A percentile compares a stretch with the other conserved stretches of the same genome.
Evolutionary conservation across 2,113 vertebrate species (phyloP).

Genomic region (Aleadryas rufinucha): DNA sequence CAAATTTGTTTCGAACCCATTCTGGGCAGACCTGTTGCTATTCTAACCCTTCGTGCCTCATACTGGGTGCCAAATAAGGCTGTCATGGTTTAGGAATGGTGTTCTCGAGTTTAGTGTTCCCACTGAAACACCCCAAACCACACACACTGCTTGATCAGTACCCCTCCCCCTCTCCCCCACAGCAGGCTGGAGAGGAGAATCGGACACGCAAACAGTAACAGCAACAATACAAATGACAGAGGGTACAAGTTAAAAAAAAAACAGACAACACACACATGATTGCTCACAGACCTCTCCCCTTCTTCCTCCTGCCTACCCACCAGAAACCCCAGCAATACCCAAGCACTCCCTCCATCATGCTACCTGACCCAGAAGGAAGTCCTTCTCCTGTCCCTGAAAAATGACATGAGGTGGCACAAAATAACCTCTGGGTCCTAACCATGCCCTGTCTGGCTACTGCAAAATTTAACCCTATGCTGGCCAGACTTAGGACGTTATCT

Average conservation of each 20-base stretch:
- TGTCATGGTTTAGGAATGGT: not conserved
- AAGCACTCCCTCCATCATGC: not conserved
- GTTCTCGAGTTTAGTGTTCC: not conserved
- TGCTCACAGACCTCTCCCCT: not conserved
- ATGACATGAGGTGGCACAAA: not conserved
- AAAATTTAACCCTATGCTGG: not conserved
- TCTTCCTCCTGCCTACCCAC: not conserved
- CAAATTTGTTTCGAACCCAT: not conserved
- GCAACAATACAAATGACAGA: not conserved
- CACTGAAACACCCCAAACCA: not conserved
- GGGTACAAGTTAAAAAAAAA: not conserved
- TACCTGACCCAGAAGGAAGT: not conserved
- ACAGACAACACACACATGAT: not conserved
- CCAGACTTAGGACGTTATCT: not conserved
- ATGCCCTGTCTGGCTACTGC: too few relatives aligned
- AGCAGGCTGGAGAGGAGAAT: not conserved
- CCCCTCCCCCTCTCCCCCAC: accelerated
- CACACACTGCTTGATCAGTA: not conserved
- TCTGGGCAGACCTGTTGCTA: not conserved
- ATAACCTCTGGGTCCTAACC: not conserved
- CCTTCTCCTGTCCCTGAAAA: not conserved
- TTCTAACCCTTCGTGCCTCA: not conserved
- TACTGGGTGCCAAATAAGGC: not conserved
- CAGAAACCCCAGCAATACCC: not conserved
- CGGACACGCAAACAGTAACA: not conserved